Base-by-base conservation (phyloP, 2,113 vertebrate genomes). In the Riparia riparia region DNA sequence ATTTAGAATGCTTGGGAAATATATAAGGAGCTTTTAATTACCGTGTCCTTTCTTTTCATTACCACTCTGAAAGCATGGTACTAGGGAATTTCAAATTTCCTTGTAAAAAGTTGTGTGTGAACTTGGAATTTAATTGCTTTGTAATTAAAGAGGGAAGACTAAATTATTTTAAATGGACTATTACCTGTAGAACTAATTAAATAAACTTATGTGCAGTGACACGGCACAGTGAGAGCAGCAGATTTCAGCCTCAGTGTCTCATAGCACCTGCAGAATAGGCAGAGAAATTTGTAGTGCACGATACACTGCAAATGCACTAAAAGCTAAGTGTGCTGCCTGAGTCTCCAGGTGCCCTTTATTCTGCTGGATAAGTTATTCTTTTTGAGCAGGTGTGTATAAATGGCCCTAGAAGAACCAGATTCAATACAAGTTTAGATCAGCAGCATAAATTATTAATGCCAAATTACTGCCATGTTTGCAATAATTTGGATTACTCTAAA, bases 311-410 rank as follows among this genome's bases (percentile, higher is more conserved):
- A 53, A 44, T 31, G n/a, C 28, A 10, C 25, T 50, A 61, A 82
- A 82, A 65, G 24, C 65, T 42, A 19, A 53, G 49, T 41, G 58
- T 56, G 41, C 76, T 69, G 34, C 82, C 91, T 53, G n/a, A 45
- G 18, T 91, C 86, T 78, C 70, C 74, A 73, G 65, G 34, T 82
- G 71, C 37, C 4, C 90, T 73, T 90, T 74, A n/a, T 61, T 77
- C 34, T 74, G 28, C 77, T 94, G 79, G 34, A 28, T 44, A 20
- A 31, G 3, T 76, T 56, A 20, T 2, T 85, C 9, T 56, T 85
- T 92, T 63, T 68, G 64, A 92, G 68, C 56, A 93, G 70, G 15
- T 95, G 79, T 84, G 22, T n/a, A 20, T 51, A 93, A 95, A 69
- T 51, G 39, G 41, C 86, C 47, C 29, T 28, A 91, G 39, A 91